phyloP scores from a whole-genome alignment of 2,113 vertebrate genomes.

The Strix aluco region DNA sequence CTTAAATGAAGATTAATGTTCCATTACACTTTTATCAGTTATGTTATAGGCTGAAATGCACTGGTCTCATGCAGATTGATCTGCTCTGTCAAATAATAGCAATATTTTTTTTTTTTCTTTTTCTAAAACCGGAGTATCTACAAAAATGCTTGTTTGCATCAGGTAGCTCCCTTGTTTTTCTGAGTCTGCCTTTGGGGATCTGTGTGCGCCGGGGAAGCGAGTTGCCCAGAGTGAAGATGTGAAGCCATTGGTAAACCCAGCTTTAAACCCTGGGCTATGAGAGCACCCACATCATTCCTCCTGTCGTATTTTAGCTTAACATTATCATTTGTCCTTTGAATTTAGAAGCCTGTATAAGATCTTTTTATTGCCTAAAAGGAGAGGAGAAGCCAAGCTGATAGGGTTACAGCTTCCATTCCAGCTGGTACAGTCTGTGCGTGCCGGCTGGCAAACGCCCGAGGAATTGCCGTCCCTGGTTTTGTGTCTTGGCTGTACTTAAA shows the following conservation, averaged over 20 bases:
- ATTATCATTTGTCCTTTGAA: background rate
- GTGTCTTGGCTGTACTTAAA: background rate
- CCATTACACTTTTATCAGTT: background rate
- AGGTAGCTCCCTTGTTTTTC: background rate
- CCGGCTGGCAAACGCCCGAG: accelerated
- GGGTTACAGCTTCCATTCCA: background rate
- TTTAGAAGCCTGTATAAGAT: background rate
- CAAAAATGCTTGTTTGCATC: background rate
- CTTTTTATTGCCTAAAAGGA: background rate
- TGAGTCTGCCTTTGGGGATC: background rate
- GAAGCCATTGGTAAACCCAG: background rate
- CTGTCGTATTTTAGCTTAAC: background rate
- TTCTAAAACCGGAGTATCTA: background rate
- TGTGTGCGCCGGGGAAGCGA: accelerated
- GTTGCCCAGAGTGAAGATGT: background rate
- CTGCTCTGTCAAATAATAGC: background rate
- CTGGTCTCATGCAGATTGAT: background rate
- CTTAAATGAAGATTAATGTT: background rate
- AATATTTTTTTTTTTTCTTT: background rate
- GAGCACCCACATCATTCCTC: background rate
- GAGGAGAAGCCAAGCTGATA: background rate
- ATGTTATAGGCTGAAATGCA: background rate
- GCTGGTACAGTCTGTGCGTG: background rate
- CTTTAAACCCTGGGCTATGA: background rate
- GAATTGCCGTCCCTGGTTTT: background rate